Base-by-base conservation (phyloP, 2,888 invertebrate genomes). In the Drosophila kuntzei region DNA sequence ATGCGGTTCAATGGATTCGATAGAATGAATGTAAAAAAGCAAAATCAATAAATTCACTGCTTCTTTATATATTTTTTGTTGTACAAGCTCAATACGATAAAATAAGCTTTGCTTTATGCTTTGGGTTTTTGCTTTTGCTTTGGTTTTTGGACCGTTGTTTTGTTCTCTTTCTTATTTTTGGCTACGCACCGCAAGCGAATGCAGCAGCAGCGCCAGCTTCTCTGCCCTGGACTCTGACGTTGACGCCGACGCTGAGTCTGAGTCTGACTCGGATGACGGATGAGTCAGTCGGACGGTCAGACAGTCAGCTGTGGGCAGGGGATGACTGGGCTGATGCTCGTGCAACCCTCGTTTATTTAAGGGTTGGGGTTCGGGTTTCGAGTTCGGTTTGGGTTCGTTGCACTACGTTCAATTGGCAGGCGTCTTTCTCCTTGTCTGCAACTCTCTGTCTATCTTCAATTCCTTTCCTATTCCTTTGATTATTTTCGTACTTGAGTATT, bases 341-440 rank as follows among this genome's bases (percentile, higher is more conserved):
- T 55, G 51, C 77, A 76, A 75, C 74, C 75, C 75, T 59, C 57
- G 77, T 60, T 47, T 7, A n/a, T n/a, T 41, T 39, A 47, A 71
- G 65, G 71, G 64, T 41, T 64, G 54, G 59, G 39, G 25, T 41
- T 63, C 44, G 47, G n/a, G 14, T 22, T 14, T 20, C 14, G 27
- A 43, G 39, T 16, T 39, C 39, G 49, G 9, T 27, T 71, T 34
- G 64, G 64, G 82, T 83, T 83, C 83, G 83, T 85, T 83, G 83
- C 83, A 83, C 83, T 79, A 69, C 76, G 69, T 66, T 68, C 65
- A 75, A 74, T 70, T 59, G 64, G 64, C 74, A 68, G 67, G 22
- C 47, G 47, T 75, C 59, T 29, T 43, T 27, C 53, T 46, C 29
- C 49, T 36, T 49, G 57, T 75, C 55, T 60, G 65, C 37, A n/a